phyloP scores from a whole-genome alignment of 2,888 invertebrate genomes.

The Macrosiphum euphorbiae region DNA sequence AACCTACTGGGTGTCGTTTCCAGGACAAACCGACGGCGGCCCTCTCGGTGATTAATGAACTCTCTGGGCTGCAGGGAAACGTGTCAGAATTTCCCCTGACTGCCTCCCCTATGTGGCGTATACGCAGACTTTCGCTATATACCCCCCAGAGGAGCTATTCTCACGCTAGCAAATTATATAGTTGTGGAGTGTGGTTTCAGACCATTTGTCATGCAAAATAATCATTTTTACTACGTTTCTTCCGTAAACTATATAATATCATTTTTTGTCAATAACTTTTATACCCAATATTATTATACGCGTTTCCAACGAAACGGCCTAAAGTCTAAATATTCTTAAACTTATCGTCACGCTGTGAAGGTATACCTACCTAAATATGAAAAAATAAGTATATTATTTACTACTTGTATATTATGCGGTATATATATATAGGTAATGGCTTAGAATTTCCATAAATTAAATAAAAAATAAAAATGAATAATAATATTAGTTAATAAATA shows the following conservation, averaged over 20 bases:
- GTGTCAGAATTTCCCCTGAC: conserved; percentile 48
- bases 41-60: conserved; percentile 59
- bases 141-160: conserved; percentile 52
- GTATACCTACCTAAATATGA: background rate
- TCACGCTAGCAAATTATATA: conserved; percentile 35
- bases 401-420: no score
- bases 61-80: conserved; percentile 24
- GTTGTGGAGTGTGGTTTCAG: background rate
- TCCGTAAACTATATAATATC: background rate
- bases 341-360: background rate
- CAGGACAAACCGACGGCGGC: conserved; percentile 46
- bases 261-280: background rate
- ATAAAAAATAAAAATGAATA: background rate
- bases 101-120: background rate
- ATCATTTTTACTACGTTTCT: background rate
- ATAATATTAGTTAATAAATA: background rate
- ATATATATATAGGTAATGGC: background rate
- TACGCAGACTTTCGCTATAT: background rate
- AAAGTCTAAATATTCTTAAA: background rate
- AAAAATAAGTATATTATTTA: no score
- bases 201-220: conserved; percentile 22
- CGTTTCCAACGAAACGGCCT: background rate
- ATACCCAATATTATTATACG: background rate
- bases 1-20: conserved; percentile 64
- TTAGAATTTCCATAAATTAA: background rate